Evolutionary conservation across 2,797 vertebrate species (phyloP), one percentile per base, ranked within the genome.

Genomic region (Remorina albescens): DNA sequence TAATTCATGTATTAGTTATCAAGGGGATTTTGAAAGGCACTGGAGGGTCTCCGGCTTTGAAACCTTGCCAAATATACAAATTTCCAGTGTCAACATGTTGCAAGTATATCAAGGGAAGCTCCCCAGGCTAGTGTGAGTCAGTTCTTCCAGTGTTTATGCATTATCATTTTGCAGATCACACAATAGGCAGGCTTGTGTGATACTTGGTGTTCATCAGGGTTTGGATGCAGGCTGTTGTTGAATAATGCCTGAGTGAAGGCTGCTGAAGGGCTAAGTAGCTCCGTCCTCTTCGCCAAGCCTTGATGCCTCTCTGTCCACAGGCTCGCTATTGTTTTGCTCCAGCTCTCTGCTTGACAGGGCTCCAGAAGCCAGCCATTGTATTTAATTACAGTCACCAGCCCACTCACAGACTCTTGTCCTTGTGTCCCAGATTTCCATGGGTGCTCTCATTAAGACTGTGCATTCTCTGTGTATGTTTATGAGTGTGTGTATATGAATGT

Each of bases 331-430:
- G 91, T 93, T 89, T 87, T 75, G 71, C 78, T 86, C 85, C 81
- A 84, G 88, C 86, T 86, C 83, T 86, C 80, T 26, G 82, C 80
- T 85, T 85, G 88, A 91, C 89, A 78, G 59, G 87, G 71, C 88
- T 92, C 88, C 89, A 91, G 89, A 93, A 93, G 91, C 86, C 86
- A 82, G 90, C 90, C 86, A 90, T 92, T 94, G 94, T 94, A 90
- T 92, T 94, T 93, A 93, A 94, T 94, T 94, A 93, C 93, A 93
- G 90, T 91, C 78, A 76, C 89, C 89, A 86, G 89, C 88, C 86
- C 89, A 86, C 86, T 86, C 80, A 74, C 87, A 90, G 89, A 91
- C 89, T 90, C 82, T 89, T 81, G 85, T 92, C 89, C 92, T 87
- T 78, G 89, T 90, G 93, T 90, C 92, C 92, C 92, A 93, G 91